Conservation (phyloP, 2,113 vertebrate species). For the Nibea albiflora region DNA sequence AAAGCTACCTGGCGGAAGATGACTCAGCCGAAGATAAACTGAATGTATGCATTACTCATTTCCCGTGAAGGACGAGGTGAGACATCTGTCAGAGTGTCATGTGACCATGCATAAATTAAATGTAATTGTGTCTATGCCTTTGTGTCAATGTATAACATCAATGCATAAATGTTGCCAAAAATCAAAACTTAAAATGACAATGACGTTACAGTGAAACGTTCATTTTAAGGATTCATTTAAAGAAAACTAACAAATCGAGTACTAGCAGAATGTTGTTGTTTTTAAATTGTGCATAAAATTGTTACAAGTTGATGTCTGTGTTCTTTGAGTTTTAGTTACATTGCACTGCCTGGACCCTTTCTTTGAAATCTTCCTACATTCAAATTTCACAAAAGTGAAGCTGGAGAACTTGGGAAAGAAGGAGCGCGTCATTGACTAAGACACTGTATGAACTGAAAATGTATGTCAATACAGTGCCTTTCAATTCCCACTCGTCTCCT, state of each 20-base stretch:
- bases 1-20: not conserved
- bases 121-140: constrained; percentile 39
- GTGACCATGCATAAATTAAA: constrained; percentile 65
- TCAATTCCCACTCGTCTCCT: constrained; percentile 48
- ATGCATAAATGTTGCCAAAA: constrained; percentile 39
- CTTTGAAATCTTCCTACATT: constrained; percentile 20
- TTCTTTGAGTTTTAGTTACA: constrained; percentile 24
- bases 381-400: constrained; percentile 39
- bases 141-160: constrained; percentile 40
- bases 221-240: not conserved
- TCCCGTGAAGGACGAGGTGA: not conserved
- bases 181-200: constrained; percentile 30
- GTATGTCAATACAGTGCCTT: constrained; percentile 50
- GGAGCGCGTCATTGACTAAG: constrained; percentile 42
- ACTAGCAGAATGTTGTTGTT: not conserved
- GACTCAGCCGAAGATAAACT: not conserved
- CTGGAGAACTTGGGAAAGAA: constrained; percentile 38
- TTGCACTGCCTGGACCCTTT: constrained; percentile 30
- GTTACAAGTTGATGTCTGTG: constrained; percentile 1
- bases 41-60: not conserved
- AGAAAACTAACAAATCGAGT: constrained; percentile 6
- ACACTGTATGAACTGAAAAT: constrained; percentile 42
- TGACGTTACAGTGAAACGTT: constrained; percentile 27
- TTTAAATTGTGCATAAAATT: not conserved
- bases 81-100: constrained; percentile 30